These are phyloP conservation scores for Eupithecia inturbata DNA, from an alignment of 2,888 invertebrate species.

Conservation along the genomic window DNA sequence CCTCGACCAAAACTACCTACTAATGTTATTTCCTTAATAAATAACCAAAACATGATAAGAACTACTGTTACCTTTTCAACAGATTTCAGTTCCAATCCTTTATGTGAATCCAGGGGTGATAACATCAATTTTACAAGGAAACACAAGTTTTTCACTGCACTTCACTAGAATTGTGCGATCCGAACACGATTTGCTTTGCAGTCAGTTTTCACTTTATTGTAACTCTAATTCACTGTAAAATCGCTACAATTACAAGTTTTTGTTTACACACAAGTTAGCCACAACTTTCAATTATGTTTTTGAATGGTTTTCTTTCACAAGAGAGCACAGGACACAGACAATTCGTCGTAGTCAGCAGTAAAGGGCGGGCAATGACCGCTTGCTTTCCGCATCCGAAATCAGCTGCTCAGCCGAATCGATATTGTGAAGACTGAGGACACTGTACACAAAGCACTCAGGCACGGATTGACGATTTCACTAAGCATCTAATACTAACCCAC, in stretches of 20 bases:
- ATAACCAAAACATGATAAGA: constrained; percentile 38
- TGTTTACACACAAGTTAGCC: background rate
- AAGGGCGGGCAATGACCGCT: constrained; percentile 47
- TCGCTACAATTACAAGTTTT: too few species aligned
- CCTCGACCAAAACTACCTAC: constrained; percentile 37
- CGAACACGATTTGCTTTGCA: background rate
- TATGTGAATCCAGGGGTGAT: constrained; percentile 67
- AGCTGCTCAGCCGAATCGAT: constrained; percentile 80
- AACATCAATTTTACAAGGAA: constrained; percentile 59
- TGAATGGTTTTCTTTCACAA: background rate
- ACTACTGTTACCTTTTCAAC: constrained; percentile 66
- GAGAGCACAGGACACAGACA: background rate
- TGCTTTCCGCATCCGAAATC: constrained; percentile 66
- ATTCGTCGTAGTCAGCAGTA: constrained; percentile 8
- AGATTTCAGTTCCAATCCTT: constrained; percentile 65
- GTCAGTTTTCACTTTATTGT: background rate
- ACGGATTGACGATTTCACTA: constrained; percentile 65
- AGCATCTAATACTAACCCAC: constrained; percentile 1
- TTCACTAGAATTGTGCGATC: constrained; percentile 16
- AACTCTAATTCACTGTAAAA: constrained; percentile 3
- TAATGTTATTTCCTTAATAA: constrained; percentile 43
- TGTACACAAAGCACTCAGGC: constrained; percentile 63
- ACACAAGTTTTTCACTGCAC: constrained; percentile 48
- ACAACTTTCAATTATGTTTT: background rate
- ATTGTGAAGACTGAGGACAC: constrained; percentile 54